Evolutionary conservation across 2,797 vertebrate species (phyloP), one percentile per base, ranked within the genome.

Genomic region (Sebastes iracundus): DNA sequence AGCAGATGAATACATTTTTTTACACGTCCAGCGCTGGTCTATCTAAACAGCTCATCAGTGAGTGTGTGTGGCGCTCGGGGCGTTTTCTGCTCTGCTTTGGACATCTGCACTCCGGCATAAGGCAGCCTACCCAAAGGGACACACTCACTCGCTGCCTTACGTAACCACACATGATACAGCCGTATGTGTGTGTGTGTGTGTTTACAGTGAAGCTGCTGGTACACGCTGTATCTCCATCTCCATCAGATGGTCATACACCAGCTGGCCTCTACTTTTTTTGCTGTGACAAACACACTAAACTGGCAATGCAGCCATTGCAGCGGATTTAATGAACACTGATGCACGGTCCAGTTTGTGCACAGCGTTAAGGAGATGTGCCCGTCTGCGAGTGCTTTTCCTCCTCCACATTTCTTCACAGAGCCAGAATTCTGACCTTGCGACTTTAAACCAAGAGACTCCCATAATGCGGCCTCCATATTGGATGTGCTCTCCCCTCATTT

Each of bases 51-150:
- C 90, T 90, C 85, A 88, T 93, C 89, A 87, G 83, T 61, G 79
- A 64, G 87, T 56, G 89, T 64, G 67, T 64, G 67, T 68, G 42
- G 27, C n/a, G 88, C 90, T 89, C 13, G 2, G 22, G 83, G 91
- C 80, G 20, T 81, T 89, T 90, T 82, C 89, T 87, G 88, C 87
- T 93, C 88, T 14, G 90, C 83, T 91, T 76, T 94, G 91, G 92
- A 95, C 94, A 95, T 95, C 93, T 95, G 94, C 90, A 93, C 87
- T 89, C 78, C 38, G 77, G 77, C 90, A 91, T 88, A 86, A 81
- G 92, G 90, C 88, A 55, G 75, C 58, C 22, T 56, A 69, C 80
- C 90, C 84, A 75, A 42, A 83, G 88, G 91, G 86, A 90, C 71
- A 61, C 85, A 83, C 92, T 84, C 79, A 80, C 85, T 87, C 4